Base-by-base conservation (phyloP, 2,888 invertebrate genomes). In the Diplazon laetatorius region DNA sequence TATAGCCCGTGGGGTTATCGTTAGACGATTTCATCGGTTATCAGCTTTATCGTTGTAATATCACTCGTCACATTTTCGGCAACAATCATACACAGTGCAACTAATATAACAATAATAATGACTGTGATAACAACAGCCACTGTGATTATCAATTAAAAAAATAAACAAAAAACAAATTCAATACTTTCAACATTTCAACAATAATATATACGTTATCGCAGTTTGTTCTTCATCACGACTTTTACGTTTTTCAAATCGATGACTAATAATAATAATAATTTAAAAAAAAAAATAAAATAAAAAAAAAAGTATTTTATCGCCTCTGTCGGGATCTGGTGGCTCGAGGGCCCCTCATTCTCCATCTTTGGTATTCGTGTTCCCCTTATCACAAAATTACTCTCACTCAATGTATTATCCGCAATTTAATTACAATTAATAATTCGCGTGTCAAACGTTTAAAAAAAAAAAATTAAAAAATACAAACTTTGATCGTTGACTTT, bases 371-470 rank as follows among this genome's bases (percentile, higher is more conserved):
- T 80, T 78, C 72, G 71, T 75, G 74, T 78, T n/a, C 78, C 80
- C 75, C 71, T 75, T 84, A 84, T 84, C 84, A 84, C 84, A 84
- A 84, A 75, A 84, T 83, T 81, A 81, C 82, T 83, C 80, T 84
- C 83, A 81, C 82, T 81, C n/a, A 82, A 62, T 81, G 66, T 60
- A 39, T 70, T 39, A n/a, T n/a, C n/a, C 50, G 48, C 75, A 55
- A 37, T 57, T 37, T 1, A 57, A 57, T 37, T 52, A 66, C 16
- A 20, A 66, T 25, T 16, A 66, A 66, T 66, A 25, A 35, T n/a
- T n/a, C n/a, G n/a, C n/a, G n/a, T n/a, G n/a, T n/a, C n/a, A n/a
- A n/a, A n/a, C n/a, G n/a, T n/a, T n/a, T n/a, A n/a, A n/a, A n/a
- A n/a, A n/a, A n/a, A n/a, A n/a, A n/a, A n/a, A n/a, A n/a, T n/a